A percentile compares a stretch with the other conserved stretches of the same genome.
phyloP scores from a whole-genome alignment of 2,113 vertebrate genomes.

The Hiodon alosoides region DNA sequence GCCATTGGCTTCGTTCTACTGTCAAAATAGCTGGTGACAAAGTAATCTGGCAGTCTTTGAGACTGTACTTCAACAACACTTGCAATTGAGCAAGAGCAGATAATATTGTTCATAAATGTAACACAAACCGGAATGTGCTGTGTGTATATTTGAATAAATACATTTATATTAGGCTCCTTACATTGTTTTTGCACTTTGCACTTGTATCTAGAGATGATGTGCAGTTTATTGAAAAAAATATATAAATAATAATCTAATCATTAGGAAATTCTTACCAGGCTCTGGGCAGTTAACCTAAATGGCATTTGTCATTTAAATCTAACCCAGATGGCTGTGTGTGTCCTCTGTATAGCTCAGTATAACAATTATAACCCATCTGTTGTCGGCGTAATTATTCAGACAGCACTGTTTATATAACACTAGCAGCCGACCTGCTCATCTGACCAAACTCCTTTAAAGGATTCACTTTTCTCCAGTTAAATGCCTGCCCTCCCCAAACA shows the following conservation, averaged over 20 bases:
- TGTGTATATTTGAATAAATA: too few species aligned
- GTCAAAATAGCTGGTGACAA: neutral
- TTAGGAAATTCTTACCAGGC: too few species aligned
- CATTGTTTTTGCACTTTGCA: neutral
- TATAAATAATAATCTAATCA: neutral
- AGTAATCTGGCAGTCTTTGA: neutral
- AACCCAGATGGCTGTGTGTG: conserved; percentile 1
- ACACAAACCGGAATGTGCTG: too few species aligned
- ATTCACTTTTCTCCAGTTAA: neutral
- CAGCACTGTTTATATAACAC: conserved; percentile 10
- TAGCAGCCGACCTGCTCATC: neutral
- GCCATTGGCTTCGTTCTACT: neutral
- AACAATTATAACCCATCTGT: conserved; percentile 41
- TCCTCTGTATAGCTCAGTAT: conserved; percentile 28
- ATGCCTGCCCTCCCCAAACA: neutral
- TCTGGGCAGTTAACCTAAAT: neutral
- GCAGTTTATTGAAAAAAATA: neutral
- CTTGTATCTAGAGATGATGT: neutral
- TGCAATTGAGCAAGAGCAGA: too few species aligned
- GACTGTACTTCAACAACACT: neutral
- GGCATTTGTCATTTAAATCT: neutral
- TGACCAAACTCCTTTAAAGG: neutral
- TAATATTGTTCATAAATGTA: too few species aligned
- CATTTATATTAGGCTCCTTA: neutral
- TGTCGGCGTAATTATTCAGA: conserved; percentile 32